Evolutionary conservation across 2,797 vertebrate genomes (phyloP), one percentile per base, ranked within the genome.

Genomic region (Anguilla pacifica): DNA sequence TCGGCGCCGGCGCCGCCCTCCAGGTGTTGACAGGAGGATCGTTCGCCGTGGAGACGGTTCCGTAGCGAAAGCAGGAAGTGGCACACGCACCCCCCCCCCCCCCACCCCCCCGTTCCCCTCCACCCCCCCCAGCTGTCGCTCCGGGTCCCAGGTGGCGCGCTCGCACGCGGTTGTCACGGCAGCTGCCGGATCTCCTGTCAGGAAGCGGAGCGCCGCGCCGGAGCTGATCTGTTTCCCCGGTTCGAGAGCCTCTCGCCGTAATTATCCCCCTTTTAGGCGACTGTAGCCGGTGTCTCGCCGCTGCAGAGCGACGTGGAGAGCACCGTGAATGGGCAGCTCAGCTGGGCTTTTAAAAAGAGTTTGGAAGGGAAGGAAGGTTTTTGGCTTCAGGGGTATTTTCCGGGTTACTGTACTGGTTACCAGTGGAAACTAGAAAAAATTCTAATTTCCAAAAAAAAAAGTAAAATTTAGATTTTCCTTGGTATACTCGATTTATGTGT

Each of bases 261-360:
- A 81, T 81, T 81, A 81, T 7, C 43, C 9, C 25, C 22, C 19
- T 49, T 43, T 87, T 87, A 57, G 61, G 25, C 57, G 61, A 85
- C 46, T 85, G 9, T 59, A 51, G 15, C 84, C n/a, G 35, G 57
- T 85, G 28, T 6, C 9, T 35, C 15, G 19, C 83, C 61, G 72
- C 39, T 6, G 4, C 61, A 17, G 15, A 59, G 86, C 72, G 31
- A 3, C 11, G 74, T 79, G 11, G 74, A 79, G 35, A 43, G 35
- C 6, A 17, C 59, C 35, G 1, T 49, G 39, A 49, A 22, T 25
- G 39, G 39, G 19, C 39, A 15, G 77, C 39, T 46, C 77, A 81
- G 43, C 39, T 49, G 22, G 77, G 77, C 43, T 49, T 19, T 4
- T 6, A 49, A 4, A 10, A 49, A 25, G 4, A 77, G 19, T 77